Conservation (phyloP, 1,140 invertebrate genomes). For the Polyergus mexicanus region DNA sequence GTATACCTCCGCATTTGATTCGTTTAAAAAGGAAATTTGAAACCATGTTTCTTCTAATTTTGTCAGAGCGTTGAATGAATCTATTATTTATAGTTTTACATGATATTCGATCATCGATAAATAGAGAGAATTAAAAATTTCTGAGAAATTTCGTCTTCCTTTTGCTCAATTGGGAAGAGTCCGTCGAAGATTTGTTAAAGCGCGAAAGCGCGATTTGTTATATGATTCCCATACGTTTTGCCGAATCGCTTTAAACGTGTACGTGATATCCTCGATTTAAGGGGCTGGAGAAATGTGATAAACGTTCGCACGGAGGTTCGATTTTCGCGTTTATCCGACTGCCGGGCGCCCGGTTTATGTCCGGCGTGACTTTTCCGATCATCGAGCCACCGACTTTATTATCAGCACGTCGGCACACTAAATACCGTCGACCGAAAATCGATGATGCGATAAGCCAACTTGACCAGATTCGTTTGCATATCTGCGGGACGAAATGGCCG, state of each 20-base stretch:
- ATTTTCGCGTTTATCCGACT: slow-evolving; percentile 51
- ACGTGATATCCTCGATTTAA: slow-evolving; percentile 55
- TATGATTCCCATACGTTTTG: slow-evolving; percentile 26
- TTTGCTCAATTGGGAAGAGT: neutral
- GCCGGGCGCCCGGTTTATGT: slow-evolving; percentile 19
- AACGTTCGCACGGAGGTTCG: slow-evolving; percentile 41
- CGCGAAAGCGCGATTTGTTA: slow-evolving; percentile 16
- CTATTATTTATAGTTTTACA: neutral
- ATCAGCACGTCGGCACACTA: slow-evolving; percentile 42
- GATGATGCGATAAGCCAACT: slow-evolving; percentile 62
- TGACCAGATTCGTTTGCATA: slow-evolving; percentile 62
- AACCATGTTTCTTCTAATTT: neutral
- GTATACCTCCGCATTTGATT: too few relatives aligned
- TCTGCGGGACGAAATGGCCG: slow-evolving; percentile 31
- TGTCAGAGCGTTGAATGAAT: neutral
- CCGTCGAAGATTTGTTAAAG: slow-evolving; percentile 46
- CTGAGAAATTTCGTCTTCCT: slow-evolving; percentile 18
- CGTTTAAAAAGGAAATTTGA: neutral
- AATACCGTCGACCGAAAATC: slow-evolving; percentile 48
- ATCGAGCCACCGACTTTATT: slow-evolving; percentile 55
- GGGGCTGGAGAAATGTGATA: slow-evolving; percentile 37
- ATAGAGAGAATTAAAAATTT: slow-evolving; percentile 4
- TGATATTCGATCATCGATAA: neutral
- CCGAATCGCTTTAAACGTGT: slow-evolving; percentile 28
- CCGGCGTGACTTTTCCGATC: slow-evolving; percentile 60